Evolutionary conservation across 2,797 vertebrate genomes (phyloP).

Genomic region (Darevskia mixta): DNA sequence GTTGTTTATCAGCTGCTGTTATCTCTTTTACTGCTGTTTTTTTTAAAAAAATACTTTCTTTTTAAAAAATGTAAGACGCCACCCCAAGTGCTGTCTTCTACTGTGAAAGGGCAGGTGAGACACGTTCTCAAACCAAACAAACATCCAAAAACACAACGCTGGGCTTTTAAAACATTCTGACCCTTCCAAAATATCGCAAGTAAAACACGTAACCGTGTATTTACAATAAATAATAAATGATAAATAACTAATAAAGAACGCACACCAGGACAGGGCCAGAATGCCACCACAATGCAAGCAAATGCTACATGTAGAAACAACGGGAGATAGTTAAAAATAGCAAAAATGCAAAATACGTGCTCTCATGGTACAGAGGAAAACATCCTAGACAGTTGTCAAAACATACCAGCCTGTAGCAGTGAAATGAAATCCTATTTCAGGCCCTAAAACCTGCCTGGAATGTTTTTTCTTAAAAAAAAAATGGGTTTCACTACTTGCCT

Average conservation of each 20-base stretch:
- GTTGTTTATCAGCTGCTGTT: too few relatives aligned
- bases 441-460: not conserved
- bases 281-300: not conserved
- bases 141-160: not conserved
- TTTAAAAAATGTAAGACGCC: too few relatives aligned
- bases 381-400: not conserved
- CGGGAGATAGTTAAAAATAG: not conserved
- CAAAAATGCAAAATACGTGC: not conserved
- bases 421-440: not conserved
- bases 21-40: too few relatives aligned
- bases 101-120: not conserved
- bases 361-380: not conserved
- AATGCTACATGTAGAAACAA: not conserved
- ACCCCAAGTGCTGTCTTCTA: too few relatives aligned
- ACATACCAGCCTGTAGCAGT: not conserved
- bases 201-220: not conserved
- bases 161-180: not conserved
- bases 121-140: not conserved
- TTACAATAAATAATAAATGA: constrained; percentile 3
- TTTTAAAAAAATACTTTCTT: too few relatives aligned
- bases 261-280: not conserved
- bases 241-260: not conserved
- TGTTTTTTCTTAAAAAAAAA: not conserved
- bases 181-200: not conserved
- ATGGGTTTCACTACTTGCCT: not conserved